Evolutionary conservation across 35 echinoderm and acorn worm species (phyloP).

Genomic region (Stichopus chloronotus): DNA sequence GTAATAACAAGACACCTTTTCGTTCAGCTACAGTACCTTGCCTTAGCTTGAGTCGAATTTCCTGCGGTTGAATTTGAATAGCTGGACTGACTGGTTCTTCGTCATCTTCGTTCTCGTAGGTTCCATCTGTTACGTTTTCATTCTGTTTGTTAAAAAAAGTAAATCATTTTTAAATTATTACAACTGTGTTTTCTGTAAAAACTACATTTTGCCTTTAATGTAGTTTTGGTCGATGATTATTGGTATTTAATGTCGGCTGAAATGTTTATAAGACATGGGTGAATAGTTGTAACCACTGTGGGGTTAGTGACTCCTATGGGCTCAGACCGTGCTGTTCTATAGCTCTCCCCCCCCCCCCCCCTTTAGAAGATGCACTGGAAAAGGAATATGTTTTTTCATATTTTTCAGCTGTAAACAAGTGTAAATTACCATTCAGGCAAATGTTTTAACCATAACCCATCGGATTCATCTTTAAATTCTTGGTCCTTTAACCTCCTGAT

Average conservation of each 20-base stretch:
- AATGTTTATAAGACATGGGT: neutral
- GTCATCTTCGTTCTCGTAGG: slow-evolving; percentile 7
- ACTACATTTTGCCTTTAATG: neutral
- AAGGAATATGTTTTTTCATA: too few species aligned
- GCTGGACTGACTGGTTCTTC: slow-evolving; percentile 27
- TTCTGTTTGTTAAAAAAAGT: slow-evolving; percentile 37
- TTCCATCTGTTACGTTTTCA: slow-evolving; percentile 47
- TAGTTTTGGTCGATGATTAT: neutral
- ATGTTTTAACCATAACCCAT: too few species aligned
- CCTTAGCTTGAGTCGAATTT: slow-evolving; percentile 58
- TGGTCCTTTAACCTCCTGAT: too few species aligned
- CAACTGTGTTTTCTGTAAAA: neutral
- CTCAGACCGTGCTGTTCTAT: too few species aligned
- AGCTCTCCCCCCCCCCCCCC: too few species aligned
- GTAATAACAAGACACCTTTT: too few species aligned
- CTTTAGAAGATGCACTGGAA: too few species aligned
- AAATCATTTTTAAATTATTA: neutral
- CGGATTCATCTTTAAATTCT: too few species aligned
- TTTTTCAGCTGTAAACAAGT: too few species aligned
- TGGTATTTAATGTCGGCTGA: neutral
- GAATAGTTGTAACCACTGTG: neutral
- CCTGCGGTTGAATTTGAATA: slow-evolving; percentile 74
- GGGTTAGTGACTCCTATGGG: too few species aligned
- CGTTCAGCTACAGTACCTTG: slow-evolving; percentile 51
- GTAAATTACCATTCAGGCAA: too few species aligned